Evolutionary conservation across 1,140 invertebrate genomes (phyloP).

Genomic region (Ephestia elutella): DNA sequence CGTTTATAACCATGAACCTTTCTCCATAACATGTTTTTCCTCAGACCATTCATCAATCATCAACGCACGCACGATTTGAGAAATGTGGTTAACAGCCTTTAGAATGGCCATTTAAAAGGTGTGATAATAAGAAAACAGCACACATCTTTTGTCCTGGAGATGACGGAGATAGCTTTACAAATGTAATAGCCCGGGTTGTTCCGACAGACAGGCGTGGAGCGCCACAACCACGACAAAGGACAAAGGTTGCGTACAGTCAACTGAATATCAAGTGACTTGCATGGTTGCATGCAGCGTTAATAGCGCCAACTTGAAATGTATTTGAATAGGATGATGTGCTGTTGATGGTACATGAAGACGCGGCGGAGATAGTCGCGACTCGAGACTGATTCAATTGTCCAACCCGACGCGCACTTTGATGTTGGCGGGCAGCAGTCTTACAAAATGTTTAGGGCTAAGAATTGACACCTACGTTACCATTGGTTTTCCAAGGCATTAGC

Average conservation of each 20-base stretch:
- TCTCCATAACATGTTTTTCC: background rate
- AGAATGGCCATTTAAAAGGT: background rate
- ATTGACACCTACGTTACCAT: background rate
- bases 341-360: constrained; percentile 17
- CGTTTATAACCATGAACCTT: background rate
- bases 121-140: constrained; percentile 16
- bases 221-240: constrained; percentile 31
- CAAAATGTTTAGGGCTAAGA: background rate
- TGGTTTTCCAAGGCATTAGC: background rate
- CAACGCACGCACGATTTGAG: background rate
- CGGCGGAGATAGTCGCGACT: constrained; percentile 28
- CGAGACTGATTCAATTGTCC: constrained; percentile 57
- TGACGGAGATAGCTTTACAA: constrained; percentile 30
- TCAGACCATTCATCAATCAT: background rate
- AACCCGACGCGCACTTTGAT: constrained; percentile 49
- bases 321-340: too few relatives aligned
- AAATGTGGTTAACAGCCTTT: background rate
- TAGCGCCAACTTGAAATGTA: too few relatives aligned
- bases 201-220: constrained; percentile 1
- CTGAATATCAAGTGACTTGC: background rate
- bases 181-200: constrained; percentile 4
- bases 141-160: constrained; percentile 12
- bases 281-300: background rate
- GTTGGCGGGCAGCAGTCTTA: constrained; percentile 28
- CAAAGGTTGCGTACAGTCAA: constrained; percentile 25